Base-by-base conservation (phyloP, 2,113 vertebrate genomes). In the Xiphophorus hellerii region DNA sequence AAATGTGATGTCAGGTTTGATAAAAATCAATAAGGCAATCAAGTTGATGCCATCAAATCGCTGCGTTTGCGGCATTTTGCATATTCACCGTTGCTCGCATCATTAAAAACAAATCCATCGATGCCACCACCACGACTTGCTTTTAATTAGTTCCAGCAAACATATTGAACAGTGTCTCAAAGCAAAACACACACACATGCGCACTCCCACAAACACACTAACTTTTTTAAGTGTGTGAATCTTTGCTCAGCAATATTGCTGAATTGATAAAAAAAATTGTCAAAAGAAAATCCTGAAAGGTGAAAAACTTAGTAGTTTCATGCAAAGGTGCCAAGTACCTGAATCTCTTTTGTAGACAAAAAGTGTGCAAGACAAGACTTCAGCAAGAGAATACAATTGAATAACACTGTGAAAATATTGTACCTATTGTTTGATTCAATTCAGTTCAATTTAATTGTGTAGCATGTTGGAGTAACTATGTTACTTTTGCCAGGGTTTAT, bases 141-240 rank as follows among this genome's bases (percentile, higher is more conserved):
- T 88, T 93, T 96, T 98, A 98, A 98, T 98, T 97, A 95, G 95
- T 95, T 95, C 96, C 92, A 92, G 92, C 93, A 93, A 96, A 93
- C 85, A 93, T 96, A 97, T 98, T 86, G 96, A 97, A 89, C 86
- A 33, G 73, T 29, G 13, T 29, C 84, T 44, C 69, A 28, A 78
- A 22, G 22, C 22, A 48, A 22, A 25, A 54, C 51, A 54, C 51
- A 54, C 51, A 54, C 51, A 54, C 51, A 54, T 37, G 35, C 73
- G 37, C 76, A 54, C 71, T 44, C 64, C 0, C 39, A 69, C 62
- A 39, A 58, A 77, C 67, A 62, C 58, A n/a, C 48, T 67, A 73
- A 69, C 66, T 60, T 68, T 62, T 58, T 66, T 37, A 69, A 76
- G 14, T n/a, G 30, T 29, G 42, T 63, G 61, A 61, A 25, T 48